Conservation (phyloP, 2,797 vertebrate genomes). For the Poecilia velifera region DNA sequence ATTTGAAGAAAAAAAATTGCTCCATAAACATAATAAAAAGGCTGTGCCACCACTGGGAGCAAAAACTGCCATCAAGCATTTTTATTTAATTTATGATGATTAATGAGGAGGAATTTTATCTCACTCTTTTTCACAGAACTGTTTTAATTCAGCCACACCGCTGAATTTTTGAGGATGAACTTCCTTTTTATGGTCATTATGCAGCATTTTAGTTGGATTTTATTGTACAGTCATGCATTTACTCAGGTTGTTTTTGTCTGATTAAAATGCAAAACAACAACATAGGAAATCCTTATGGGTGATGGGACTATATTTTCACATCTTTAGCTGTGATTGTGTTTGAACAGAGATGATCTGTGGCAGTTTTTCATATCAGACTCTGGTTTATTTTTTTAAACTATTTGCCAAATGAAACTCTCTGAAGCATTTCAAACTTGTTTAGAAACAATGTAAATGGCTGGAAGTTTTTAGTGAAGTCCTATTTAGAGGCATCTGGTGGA, state of each 20-base stretch:
- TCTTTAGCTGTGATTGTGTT: not conserved
- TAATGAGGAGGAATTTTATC: not conserved
- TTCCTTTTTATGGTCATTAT: too few species aligned
- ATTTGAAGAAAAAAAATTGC: not conserved
- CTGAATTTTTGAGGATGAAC: too few species aligned
- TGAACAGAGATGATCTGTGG: not conserved
- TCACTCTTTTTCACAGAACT: not conserved
- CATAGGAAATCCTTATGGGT: not conserved
- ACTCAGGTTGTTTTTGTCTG: not conserved
- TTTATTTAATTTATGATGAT: not conserved
- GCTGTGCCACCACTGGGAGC: not conserved
- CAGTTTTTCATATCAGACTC: not conserved
- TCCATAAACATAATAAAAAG: too few species aligned
- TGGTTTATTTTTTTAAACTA: not conserved
- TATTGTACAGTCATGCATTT: not conserved
- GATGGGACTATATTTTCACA: not conserved
- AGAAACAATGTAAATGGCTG: not conserved
- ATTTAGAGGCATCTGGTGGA: not conserved
- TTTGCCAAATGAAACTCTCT: not conserved
- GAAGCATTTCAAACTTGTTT: not conserved
- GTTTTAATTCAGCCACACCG: not conserved
- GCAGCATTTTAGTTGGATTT: too few species aligned
- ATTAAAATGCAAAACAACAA: not conserved
- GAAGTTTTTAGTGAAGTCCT: not conserved
- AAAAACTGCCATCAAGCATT: not conserved